Evolutionary conservation across 2,888 invertebrate species (phyloP).

Genomic region (Pocota personata): DNA sequence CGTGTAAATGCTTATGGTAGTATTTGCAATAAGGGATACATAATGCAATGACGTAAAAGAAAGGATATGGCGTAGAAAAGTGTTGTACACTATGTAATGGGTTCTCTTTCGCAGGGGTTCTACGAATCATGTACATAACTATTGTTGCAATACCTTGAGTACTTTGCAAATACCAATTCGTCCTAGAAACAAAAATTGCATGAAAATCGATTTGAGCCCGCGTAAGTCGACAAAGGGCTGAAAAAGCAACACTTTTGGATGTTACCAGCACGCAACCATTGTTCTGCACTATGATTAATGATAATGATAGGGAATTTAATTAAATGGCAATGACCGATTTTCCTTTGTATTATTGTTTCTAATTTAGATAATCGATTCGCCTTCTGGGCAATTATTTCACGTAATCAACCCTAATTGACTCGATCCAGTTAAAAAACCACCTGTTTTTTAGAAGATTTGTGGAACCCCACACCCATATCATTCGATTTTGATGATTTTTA

Average conservation of each 20-base stretch:
- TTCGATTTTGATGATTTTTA: too few species aligned
- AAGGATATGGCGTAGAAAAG: not conserved
- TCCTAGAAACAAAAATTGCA: not conserved
- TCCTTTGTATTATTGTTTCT: not conserved
- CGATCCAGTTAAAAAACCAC: too few species aligned
- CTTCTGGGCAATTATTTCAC: not conserved
- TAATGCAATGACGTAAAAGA: not conserved
- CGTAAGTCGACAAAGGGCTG: not conserved
- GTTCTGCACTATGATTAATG: not conserved
- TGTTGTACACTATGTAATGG: too few species aligned
- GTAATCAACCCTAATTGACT: not conserved
- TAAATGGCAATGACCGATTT: not conserved
- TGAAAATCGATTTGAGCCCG: not conserved
- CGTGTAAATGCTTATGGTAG: not conserved
- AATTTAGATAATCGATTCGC: not conserved
- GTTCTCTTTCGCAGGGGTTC: not conserved
- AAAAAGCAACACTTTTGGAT: slow-evolving; percentile 1
- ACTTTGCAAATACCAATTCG: not conserved
- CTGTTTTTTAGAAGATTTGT: too few species aligned
- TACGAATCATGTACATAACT: not conserved
- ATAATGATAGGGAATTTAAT: slow-evolving; percentile 5
- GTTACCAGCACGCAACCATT: slow-evolving; percentile 14
- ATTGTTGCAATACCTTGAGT: not conserved
- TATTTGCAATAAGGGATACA: not conserved
- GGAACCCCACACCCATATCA: too few species aligned